Conservation (phyloP, 2,888 invertebrate genomes). For the Dryococelus australis region DNA sequence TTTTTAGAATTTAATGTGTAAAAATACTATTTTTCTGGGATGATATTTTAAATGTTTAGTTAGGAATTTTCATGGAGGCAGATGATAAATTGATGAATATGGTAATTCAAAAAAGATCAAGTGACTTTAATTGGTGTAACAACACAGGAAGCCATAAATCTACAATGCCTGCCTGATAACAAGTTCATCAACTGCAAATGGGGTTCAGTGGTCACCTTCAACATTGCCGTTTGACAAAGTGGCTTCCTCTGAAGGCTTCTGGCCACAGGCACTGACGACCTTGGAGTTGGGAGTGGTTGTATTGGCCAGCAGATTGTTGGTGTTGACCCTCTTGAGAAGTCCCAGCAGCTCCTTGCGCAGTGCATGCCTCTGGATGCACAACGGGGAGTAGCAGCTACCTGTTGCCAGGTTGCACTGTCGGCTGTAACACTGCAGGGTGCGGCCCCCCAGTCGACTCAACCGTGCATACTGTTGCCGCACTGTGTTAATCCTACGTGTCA, state of each 20-base stretch:
- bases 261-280: background rate
- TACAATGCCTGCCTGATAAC: too few species aligned
- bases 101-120: too few species aligned
- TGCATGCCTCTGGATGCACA: constrained; percentile 77
- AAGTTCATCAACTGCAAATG: too few species aligned
- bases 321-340: constrained; percentile 69
- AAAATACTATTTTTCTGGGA: too few species aligned
- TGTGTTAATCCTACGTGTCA: constrained; percentile 73
- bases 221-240: too few species aligned
- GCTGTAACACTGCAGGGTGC: constrained; percentile 43
- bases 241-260: background rate
- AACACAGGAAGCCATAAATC: too few species aligned
- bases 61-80: too few species aligned
- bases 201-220: background rate
- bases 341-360: constrained; percentile 73
- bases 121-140: too few species aligned
- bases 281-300: constrained; percentile 50
- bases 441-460: constrained; percentile 71
- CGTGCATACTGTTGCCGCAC: constrained; percentile 75
- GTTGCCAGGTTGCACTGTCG: constrained; percentile 50
- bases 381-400: constrained; percentile 77
- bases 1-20: too few species aligned
- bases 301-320: constrained; percentile 57
- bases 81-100: too few species aligned
- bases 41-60: too few species aligned